Evolutionary conservation across 2,888 invertebrate genomes (phyloP), one percentile per base, ranked within the genome.

Genomic region (Xestia rhomboidea): DNA sequence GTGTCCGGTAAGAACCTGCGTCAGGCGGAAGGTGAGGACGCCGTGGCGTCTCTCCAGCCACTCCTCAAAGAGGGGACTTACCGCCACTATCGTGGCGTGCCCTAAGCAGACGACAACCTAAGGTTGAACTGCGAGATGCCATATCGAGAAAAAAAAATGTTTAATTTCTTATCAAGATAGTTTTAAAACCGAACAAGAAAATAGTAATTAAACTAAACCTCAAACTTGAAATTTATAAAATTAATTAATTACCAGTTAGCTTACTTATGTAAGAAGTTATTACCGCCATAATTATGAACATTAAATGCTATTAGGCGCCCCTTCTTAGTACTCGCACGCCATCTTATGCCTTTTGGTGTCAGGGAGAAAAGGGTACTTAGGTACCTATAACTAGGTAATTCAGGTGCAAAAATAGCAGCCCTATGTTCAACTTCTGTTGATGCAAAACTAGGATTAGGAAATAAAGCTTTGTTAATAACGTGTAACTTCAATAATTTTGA

Each of bases 251-350:
- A 63, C n/a, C 15, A 13, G 34, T 15, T 0, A 51, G 11, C 10
- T 4, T 54, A 41, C n/a, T n/a, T 64, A 38, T 13, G 13, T n/a
- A 67, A 54, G 62, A 64, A 77, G 30, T 66, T 49, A 68, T 49
- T 34, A 10, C 46, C 24, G 41, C 8, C 41, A 68, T 76, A 64
- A 82, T 64, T 34, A 49, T 76, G 77, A 68, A 63, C 38, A 62
- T 77, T 83, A 80, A 83, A 81, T 83, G 54, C 4, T 78, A 49
- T 60, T 66, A 82, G 54, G 49, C 57, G 30, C 1, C n/a, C 44
- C 27, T 49, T 41, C 4, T 60, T 44, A 30, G 44, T 81, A 66
- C 4, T 51, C 1, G 44, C 57, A 66, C 51, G 67, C 68, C 34
- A 67, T 54, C 1, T 57, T 49, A 30, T 60, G n/a, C 0, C 8